Base-by-base conservation (phyloP, 1,140 invertebrate genomes). In the Saccostrea glomerata region DNA sequence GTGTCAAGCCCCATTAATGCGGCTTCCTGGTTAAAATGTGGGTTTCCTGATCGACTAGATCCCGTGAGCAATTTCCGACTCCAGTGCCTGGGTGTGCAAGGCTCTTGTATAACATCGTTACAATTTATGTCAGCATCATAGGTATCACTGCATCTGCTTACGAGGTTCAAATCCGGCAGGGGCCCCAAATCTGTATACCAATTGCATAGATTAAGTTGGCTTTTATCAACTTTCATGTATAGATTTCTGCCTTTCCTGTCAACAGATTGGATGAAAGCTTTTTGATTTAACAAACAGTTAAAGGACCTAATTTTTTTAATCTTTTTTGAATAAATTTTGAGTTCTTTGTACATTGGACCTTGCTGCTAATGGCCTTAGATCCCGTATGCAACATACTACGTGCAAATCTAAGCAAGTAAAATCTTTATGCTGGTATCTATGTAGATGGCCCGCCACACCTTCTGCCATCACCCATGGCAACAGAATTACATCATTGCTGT, bases 11-110 rank as follows among this genome's bases (percentile, higher is more conserved):
- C 25, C 70, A 30, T 15, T 77, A 30, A 77, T 23, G 7, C 70
- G 30, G 30, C 70, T 77, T 77, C 70, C 70, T 77, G 70, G 70
- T 77, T 77, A 77, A 77, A 77, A 77, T 77, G 70, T 77, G 70
- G 70, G 70, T 77, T 77, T 77, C 70, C 70, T 77, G 25, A 36
- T 25, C 70, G 30, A 36, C 70, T 30, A 77, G 70, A 30, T 77
- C 70, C 70, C 25, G 70, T 77, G 23, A 77, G 70, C 70, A 77
- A 77, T 77, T 77, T 77, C 70, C 30, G 70, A 77, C 25, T 30
- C 30, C 70, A 77, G 11, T 77, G 70, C 30, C 70, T 77, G 70
- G 70, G 70, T 17, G 70, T 77, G 70, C 25, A 11, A 25, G 12
- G n/a, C 23, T 73, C n/a, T 77, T 63, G 47, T 47, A 47, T 47